Percentiles rank a stretch among this genome's conserved stretches.
Evolutionary conservation across 2,888 invertebrate genomes (phyloP).

Genomic region (Polyommatus icarus): DNA sequence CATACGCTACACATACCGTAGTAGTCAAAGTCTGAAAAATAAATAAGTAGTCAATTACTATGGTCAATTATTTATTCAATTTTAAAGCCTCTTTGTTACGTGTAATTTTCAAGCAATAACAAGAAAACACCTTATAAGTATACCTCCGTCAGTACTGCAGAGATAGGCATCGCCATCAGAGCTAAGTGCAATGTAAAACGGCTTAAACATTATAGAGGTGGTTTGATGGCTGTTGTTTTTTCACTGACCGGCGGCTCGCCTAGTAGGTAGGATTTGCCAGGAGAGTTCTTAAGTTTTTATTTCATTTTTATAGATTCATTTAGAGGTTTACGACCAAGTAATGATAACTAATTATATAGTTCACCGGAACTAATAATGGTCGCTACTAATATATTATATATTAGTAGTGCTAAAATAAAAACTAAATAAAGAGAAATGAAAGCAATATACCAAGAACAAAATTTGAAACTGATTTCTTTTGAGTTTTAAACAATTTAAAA

Average conservation of each 20-base stretch:
- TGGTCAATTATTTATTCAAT: not conserved
- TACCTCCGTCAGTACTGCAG: not conserved
- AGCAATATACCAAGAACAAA: not conserved
- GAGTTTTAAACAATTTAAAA: not conserved
- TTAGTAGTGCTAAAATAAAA: not conserved
- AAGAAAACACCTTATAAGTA: constrained; percentile 7
- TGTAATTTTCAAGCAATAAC: constrained; percentile 8
- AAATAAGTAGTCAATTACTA: not conserved
- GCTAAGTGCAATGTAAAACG: constrained; percentile 2
- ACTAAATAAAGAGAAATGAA: not conserved
- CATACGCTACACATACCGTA: not conserved
- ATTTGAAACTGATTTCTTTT: not conserved
- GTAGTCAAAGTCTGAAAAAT: not conserved
- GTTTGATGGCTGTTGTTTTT: not conserved
- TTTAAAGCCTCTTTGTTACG: not conserved
- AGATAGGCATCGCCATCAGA: not conserved
- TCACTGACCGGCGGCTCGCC: not conserved
- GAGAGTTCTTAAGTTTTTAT: not conserved
- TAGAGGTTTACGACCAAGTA: not conserved
- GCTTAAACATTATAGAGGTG: not conserved
- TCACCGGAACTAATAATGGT: not conserved
- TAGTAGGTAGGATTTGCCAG: not conserved
- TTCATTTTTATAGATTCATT: not conserved
- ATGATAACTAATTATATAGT: not conserved
- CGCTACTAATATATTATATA: not conserved